A percentile compares a stretch with the other conserved stretches of the same genome.
Evolutionary conservation across 2,888 invertebrate species (phyloP).

Genomic region (Colletes collaris): DNA sequence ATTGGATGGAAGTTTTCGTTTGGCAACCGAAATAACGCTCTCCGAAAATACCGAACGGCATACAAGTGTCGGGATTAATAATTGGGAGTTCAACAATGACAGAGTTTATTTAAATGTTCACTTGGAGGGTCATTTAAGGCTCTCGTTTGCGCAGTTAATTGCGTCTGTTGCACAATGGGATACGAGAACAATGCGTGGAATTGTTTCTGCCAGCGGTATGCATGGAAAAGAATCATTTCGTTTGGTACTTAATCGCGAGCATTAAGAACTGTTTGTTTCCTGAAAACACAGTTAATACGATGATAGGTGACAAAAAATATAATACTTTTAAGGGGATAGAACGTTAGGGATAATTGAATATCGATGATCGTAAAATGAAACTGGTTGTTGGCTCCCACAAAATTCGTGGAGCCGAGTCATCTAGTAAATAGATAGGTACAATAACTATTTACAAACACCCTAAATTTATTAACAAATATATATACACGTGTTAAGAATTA

Average conservation of each 20-base stretch:
- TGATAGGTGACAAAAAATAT: not conserved
- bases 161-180: constrained; percentile 11
- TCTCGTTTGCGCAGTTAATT: constrained; percentile 12
- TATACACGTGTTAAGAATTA: too few species aligned
- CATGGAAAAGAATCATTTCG: constrained; percentile 10
- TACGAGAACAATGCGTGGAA: constrained; percentile 1
- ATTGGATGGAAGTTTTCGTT: constrained; percentile 2
- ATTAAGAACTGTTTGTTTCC: constrained; percentile 1
- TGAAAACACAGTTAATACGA: not conserved
- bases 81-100: constrained; percentile 26
- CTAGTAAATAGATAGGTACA: too few species aligned
- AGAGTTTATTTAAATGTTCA: constrained; percentile 22
- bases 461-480: too few species aligned
- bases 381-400: too few species aligned
- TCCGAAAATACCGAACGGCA: constrained; percentile 10
- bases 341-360: not conserved
- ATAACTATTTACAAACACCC: too few species aligned
- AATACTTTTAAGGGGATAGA: not conserved
- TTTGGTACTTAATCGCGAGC: not conserved
- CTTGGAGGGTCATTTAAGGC: constrained; percentile 6
- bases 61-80: constrained; percentile 27
- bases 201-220: constrained; percentile 13
- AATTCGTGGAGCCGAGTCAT: too few species aligned
- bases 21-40: constrained; percentile 37
- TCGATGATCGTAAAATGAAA: not conserved